Base-by-base conservation (phyloP, 2,888 invertebrate species). In the Eumacrocentrus americanus region DNA sequence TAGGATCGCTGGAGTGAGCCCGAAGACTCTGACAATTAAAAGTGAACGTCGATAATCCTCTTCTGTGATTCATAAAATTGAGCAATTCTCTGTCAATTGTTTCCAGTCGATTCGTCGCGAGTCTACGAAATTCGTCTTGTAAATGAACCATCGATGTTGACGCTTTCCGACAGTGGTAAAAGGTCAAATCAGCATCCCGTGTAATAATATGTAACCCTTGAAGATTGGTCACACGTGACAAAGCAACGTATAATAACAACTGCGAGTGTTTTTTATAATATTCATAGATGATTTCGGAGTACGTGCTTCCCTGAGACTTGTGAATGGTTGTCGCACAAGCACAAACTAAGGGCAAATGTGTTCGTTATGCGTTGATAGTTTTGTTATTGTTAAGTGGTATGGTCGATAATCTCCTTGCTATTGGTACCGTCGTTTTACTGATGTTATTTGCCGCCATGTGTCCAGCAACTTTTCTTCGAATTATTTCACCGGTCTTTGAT, bases 311-410 rank as follows among this genome's bases (percentile, higher is more conserved):
- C 55, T 67, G 67, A 3, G 63, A 61, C 44, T 62, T 63, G 44
- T 67, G 64, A 50, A 67, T 64, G 6, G 64, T 65, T 9, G 51
- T 65, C n/a, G 66, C 66, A 47, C 59, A 56, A 6, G 60, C 64
- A 11, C 48, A 40, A 22, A 62, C 54, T n/a, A 64, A 16, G 16
- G 63, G 63, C 18, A 67, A 52, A 34, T 67, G 61, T n/a, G 38
- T 44, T 18, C 64, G 40, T 55, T 62, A 57, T n/a, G 29, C 61
- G 20, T 7, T 7, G 14, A 60, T 40, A 6, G 60, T 55, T 60
- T 55, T 55, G 42, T 50, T 60, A 7, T 60, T 60, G 25, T 55
- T 60, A 4, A 56, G 44, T 6, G 50, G 18, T 40, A 60, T 60
- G 14, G 23, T 60, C 6, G 56, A 42, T 11, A 46, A 46, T 44